Evolutionary conservation across 2,113 vertebrate species (phyloP), one percentile per base, ranked within the genome.

Genomic region (Rhinolophus sinicus): DNA sequence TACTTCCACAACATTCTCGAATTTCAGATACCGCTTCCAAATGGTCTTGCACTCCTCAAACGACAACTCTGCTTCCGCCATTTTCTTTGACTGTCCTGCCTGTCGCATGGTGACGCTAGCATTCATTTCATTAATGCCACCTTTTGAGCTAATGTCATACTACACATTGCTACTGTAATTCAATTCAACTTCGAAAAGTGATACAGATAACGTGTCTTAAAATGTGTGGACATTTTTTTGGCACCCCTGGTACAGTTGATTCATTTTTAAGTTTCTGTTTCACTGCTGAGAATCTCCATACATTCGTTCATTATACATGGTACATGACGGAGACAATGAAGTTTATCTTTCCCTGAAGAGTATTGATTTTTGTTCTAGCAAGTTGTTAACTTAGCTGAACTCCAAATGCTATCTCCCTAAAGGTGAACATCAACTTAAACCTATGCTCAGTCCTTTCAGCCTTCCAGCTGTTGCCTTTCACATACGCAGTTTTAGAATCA

Each of bases 231-330:
- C 40, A 44, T 44, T 44, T 44, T 44, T 44, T 44, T 44, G 5
- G 40, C 40, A 44, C 40, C 40, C 40, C 40, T 44, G 40, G 40
- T 44, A 44, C 40, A 56, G 82, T 93, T 88, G 35, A 78, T 80
- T 94, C 35, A 64, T 24, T 95, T 81, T 85, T 47, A 44, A 75
- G 30, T 80, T 95, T 86, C 35, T 30, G 16, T 69, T 81, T 97
- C 73, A 58, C 11, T 52, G 14, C 52, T 77, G 54, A 95, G 40
- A 67, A 76, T 81, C 19, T 38, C 8, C 14, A 88, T 81, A 38
- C 78, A 13, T 56, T 93, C 62, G 60, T 62, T 96, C 64, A 80
- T 87, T 77, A 64, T 50, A 5, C 33, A 1, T 72, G 44, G 26
- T 54, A 69, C 5, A 28, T 40, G 65, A 30, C 60, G 21, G 35